Conservation (phyloP, 1,140 invertebrate species). For the Hermetia illucens region DNA sequence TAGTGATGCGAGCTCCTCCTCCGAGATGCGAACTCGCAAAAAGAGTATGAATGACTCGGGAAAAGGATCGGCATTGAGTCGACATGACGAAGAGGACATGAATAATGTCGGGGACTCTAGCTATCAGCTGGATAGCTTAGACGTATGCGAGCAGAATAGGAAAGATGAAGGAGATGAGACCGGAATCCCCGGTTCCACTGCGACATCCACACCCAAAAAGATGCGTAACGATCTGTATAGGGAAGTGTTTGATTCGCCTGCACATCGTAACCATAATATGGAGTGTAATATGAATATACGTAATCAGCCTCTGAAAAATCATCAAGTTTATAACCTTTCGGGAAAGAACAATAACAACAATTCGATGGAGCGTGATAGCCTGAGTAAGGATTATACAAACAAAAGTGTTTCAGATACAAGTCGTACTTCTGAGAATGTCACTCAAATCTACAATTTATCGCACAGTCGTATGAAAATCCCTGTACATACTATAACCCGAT, state of each 20-base stretch:
- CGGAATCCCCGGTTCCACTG: not conserved
- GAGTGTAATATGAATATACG: constrained; percentile 17
- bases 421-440: constrained; percentile 25
- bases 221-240: constrained; percentile 7
- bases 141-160: not conserved
- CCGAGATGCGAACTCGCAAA: constrained; percentile 27
- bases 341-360: constrained; percentile 11
- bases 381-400: constrained; percentile 23
- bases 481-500: constrained; percentile 47
- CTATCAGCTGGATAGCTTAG: constrained; percentile 1
- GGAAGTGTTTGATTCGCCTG: constrained; percentile 6
- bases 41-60: constrained; percentile 32
- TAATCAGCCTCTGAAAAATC: constrained; percentile 25
- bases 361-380: constrained; percentile 32
- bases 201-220: not conserved
- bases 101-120: not conserved
- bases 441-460: constrained; percentile 14
- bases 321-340: constrained; percentile 21
- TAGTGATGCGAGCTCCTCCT: constrained; percentile 22
- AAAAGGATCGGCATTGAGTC: constrained; percentile 34
- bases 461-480: constrained; percentile 34
- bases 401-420: constrained; percentile 18
- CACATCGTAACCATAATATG: constrained; percentile 16
- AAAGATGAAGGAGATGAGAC: too few relatives aligned
- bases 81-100: constrained; percentile 30